Evolutionary conservation across 2,113 vertebrate genomes (phyloP).

Genomic region (Sander lucioperca): DNA sequence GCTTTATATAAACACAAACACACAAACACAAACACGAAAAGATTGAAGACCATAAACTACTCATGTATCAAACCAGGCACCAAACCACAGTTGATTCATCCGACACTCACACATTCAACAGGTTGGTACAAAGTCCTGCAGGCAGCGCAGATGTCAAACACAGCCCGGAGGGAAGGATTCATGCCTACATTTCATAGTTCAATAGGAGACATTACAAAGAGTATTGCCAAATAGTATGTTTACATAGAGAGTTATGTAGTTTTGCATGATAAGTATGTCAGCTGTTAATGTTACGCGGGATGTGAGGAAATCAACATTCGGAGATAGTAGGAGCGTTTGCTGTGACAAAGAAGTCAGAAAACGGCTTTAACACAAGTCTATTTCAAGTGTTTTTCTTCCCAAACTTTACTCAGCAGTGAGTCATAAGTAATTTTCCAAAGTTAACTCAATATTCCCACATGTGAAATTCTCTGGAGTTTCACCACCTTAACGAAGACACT

Average conservation of each 20-base stretch:
- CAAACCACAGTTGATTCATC: conserved; percentile 6
- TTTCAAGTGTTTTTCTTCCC: conserved; percentile 8
- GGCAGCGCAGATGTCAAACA: conserved; percentile 17
- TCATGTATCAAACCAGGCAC: conserved; percentile 28
- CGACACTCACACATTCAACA: conserved; percentile 30
- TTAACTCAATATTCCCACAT: conserved; percentile 50
- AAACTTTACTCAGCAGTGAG: conserved; percentile 30
- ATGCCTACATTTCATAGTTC: background rate
- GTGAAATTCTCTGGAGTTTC: conserved; percentile 50
- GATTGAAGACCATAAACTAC: conserved; percentile 16
- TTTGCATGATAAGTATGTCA: background rate
- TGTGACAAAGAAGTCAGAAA: background rate
- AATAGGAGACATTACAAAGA: background rate
- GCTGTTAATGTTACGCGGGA: background rate
- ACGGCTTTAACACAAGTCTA: background rate
- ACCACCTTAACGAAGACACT: conserved; percentile 25
- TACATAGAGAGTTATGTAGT: background rate
- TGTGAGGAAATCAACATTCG: background rate
- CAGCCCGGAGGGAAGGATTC: background rate
- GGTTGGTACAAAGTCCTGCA: conserved; percentile 22
- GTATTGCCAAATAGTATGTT: background rate
- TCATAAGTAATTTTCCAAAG: conserved; percentile 50
- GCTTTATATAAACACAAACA: conserved; percentile 20
- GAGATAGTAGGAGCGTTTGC: background rate
- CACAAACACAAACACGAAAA: conserved; percentile 12